Base-by-base conservation (phyloP, 2,113 vertebrate genomes). In the Chitala chitala region DNA sequence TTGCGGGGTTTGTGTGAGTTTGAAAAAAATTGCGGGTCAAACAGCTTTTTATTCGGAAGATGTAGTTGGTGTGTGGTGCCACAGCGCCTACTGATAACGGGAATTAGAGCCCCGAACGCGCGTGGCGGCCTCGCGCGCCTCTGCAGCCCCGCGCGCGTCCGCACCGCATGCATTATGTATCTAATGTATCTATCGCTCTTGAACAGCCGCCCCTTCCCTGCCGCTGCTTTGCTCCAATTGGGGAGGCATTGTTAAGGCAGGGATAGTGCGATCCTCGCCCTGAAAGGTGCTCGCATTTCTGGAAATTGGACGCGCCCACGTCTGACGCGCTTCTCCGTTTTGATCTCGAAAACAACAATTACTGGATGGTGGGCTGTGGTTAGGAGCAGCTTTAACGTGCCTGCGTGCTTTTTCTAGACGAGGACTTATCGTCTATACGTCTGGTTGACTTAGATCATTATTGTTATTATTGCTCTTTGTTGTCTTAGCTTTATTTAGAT, bases 11-110 rank as follows among this genome's bases (percentile, higher is more conserved):
- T 64, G 4, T 40, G 58, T 26, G 12, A 46, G 12, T 46, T 46
- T 6, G 12, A 46, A 46, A 46, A 46, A 46, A 46, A 46, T 6
- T 42, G 31, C 20, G 20, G 58, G 58, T 72, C 38, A 72, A 72
- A 72, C 44, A 46, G 71, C 51, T 38, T 71, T 73, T 73, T 64
- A 72, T 46, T 58, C 46, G 72, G 64, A 46, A 51, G 29, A 38
- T 64, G 17, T 33, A 20, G 29, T 73, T 64, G 33, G 72, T 64
- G 56, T 59, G 24, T 51, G 56, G 29, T 50, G 58, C 42, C 36
- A 51, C 51, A 58, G 36, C 54, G 54, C 4, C 20, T 22, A 53
- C 29, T 46, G 70, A 58, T 72, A 58, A 72, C 12, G 44, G 64
- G 38, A 58, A 72, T 17, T 12, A 59, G 8, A 40, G 15, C 65